Percentiles rank a stretch among this genome's conserved stretches.
Evolutionary conservation across 2,797 vertebrate species (phyloP).

Genomic region (Muscicapa comitata): DNA sequence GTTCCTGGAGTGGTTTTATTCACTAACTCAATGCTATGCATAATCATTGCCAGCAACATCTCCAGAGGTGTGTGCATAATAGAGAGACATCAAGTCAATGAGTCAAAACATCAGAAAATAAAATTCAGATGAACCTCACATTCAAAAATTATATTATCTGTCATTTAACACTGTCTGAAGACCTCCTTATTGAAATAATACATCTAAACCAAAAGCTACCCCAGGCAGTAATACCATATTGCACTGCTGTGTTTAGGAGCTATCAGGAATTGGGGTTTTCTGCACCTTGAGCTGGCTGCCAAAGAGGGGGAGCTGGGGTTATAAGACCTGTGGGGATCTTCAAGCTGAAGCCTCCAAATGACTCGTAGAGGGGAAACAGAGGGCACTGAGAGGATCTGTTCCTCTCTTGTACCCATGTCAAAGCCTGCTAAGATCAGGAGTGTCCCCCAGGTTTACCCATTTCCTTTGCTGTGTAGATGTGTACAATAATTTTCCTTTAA

Average conservation of each 20-base stretch:
- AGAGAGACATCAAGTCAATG: conserved; percentile 71
- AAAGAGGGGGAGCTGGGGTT: background rate
- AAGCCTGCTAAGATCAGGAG: background rate
- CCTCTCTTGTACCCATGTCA: background rate
- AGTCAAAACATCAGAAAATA: conserved; percentile 75
- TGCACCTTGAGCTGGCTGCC: background rate
- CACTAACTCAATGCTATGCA: conserved; percentile 57
- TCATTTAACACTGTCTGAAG: conserved; percentile 58
- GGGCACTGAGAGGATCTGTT: background rate
- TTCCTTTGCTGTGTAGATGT: background rate
- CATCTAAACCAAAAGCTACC: background rate
- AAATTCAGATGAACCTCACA: conserved; percentile 61
- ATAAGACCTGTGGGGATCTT: background rate
- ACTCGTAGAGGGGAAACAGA: background rate
- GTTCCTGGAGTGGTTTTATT: conserved; percentile 67
- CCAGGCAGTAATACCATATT: background rate
- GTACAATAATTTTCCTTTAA: background rate
- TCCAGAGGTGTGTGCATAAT: conserved; percentile 64
- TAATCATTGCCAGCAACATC: conserved; percentile 65
- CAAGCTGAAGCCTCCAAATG: background rate
- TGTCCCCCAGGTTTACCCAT: accelerated
- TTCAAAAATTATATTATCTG: conserved; percentile 53
- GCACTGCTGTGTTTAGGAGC: background rate
- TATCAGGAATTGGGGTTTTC: background rate
- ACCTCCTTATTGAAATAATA: conserved; percentile 52